Base-by-base conservation (phyloP, 2,888 invertebrate species). In the Tupiocoris notatus region DNA sequence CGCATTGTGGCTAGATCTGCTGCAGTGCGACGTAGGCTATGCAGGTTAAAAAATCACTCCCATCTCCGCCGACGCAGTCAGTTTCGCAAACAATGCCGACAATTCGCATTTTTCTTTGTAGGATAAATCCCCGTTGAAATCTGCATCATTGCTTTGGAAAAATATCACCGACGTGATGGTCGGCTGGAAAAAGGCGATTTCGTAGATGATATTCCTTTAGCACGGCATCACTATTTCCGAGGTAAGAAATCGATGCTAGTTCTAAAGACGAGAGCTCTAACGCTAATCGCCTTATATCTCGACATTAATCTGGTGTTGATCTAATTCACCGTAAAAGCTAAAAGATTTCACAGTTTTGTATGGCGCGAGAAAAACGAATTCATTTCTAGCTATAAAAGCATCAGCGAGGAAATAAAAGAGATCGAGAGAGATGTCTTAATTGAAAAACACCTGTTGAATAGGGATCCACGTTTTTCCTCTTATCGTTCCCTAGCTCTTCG, bases 361-460 rank as follows among this genome's bases (percentile, higher is more conserved):
- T 39, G 39, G 12, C 39, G 12, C 39, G 12, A 39, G 39, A 39
- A 39, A 12, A 7, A 12, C 39, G 39, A 12, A 39, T 7, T 39
- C 12, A 3, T 7, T 12, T 12, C 6, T 7, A 39, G 39, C 39
- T 39, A 3, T 39, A 7, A 7, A 39, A 39, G 12, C 39, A 7
- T 12, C 39, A 39, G 3, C 39, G 39, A 7, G 39, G 39, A 12
- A 7, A 7, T 3, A 39, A 39, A 39, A 39, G 39, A 39, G 39
- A 39, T 12, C 3, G 12, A 3, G 39, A 39, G 24, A 17, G 57
- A 68, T 21, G 22, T n/a, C 57, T 21, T 70, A 70, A 70, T 70
- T 70, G 70, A 23, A 21, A 20, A 23, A 70, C 70, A 70, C 70
- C 70, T 70, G 70, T 70, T 70, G 70, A 70, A 70, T 70, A 21